A percentile compares a stretch with the other conserved stretches of the same genome.
phyloP scores from a whole-genome alignment of 2,113 vertebrate genomes.

The Tachycineta bicolor region DNA sequence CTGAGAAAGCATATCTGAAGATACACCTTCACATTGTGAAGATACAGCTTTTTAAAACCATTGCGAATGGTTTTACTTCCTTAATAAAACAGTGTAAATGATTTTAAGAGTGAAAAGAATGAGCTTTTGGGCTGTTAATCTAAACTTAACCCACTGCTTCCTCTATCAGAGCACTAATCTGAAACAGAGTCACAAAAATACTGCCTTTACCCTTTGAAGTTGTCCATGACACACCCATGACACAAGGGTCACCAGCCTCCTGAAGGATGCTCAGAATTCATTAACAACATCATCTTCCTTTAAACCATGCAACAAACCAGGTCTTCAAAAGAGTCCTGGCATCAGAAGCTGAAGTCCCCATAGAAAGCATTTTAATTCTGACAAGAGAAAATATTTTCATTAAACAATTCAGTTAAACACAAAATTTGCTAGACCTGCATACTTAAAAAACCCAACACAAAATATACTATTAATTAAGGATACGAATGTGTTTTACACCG shows the following conservation, averaged over 20 bases:
- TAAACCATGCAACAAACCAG: not conserved
- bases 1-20: not conserved
- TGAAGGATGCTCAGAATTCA: constrained; percentile 16
- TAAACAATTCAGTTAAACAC: not conserved
- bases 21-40: not conserved
- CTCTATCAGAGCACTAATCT: not conserved
- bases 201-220: constrained; percentile 22
- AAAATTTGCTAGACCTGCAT: not conserved
- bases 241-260: constrained; percentile 7
- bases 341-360: not conserved
- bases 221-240: constrained; percentile 39
- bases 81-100: not conserved
- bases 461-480: not conserved
- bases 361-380: constrained; percentile 40
- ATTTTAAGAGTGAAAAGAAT: not conserved
- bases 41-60: not conserved
- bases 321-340: not conserved
- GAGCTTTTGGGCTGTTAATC: not conserved
- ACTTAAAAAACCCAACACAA: not conserved
- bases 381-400: constrained; percentile 16
- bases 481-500: not conserved
- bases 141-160: not conserved
- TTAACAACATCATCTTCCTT: constrained; percentile 27
- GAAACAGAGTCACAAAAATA: not conserved
- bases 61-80: not conserved